Evolutionary conservation across 1,140 invertebrate species (phyloP).

Genomic region (Capitella teleta): DNA sequence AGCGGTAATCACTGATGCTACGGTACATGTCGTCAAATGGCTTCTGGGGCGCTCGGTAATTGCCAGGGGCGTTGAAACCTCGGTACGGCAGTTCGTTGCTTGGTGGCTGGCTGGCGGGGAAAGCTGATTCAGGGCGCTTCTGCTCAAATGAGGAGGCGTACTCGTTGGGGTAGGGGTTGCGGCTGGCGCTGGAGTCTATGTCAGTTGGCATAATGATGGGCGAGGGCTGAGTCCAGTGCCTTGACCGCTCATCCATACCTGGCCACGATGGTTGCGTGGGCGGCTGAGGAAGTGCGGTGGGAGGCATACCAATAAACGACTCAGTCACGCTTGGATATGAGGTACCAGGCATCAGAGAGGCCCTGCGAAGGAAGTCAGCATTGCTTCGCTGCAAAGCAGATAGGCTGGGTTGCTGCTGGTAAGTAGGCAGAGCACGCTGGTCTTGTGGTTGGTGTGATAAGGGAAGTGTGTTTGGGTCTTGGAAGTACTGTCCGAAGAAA

Average conservation of each 20-base stretch:
- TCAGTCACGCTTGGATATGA: constrained; percentile 1
- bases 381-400: neutral
- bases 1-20: constrained; percentile 7
- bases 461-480: neutral
- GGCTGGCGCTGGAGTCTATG: neutral
- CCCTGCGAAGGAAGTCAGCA: neutral
- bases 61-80: too few species aligned
- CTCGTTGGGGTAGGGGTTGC: neutral
- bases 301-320: neutral
- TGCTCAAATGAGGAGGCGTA: neutral
- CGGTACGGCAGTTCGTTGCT: neutral
- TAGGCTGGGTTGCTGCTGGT: neutral
- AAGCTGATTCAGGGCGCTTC: neutral
- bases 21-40: constrained; percentile 11
- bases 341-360: neutral
- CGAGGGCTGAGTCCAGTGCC: constrained; percentile 1
- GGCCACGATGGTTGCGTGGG: neutral
- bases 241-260: neutral
- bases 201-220: neutral
- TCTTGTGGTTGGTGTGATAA: neutral
- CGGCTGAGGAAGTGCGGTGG: neutral
- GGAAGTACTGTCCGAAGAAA: constrained; percentile 3
- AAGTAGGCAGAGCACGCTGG: neutral
- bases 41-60: constrained; percentile 4
- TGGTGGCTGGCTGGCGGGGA: neutral